phyloP scores from a whole-genome alignment of 2,797 vertebrate species.

The Aulostomus chinensis region DNA sequence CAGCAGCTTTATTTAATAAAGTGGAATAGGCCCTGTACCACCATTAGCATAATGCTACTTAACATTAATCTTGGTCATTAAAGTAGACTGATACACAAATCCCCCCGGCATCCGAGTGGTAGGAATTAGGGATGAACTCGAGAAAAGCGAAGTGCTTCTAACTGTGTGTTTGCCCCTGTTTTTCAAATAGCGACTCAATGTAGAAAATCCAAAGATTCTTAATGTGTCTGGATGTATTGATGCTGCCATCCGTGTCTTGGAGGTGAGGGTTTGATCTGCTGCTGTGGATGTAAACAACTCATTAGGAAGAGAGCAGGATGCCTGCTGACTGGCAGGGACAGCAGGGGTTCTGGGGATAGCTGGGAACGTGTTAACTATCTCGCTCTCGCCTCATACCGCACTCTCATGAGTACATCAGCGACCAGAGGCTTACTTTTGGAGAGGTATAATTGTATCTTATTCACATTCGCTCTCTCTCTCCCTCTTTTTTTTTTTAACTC shows the following conservation, averaged over 20 bases:
- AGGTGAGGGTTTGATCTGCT: slow-evolving; percentile 70
- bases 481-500: slow-evolving; percentile 33
- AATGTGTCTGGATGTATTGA: slow-evolving; percentile 57
- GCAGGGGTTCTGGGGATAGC: slow-evolving; percentile 58
- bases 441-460: slow-evolving; percentile 45
- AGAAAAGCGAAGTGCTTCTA: slow-evolving; percentile 29
- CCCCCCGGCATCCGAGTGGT: slow-evolving; percentile 53
- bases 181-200: too few relatives aligned
- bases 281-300: slow-evolving; percentile 76
- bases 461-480: slow-evolving; percentile 17
- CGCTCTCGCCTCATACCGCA: slow-evolving; percentile 21
- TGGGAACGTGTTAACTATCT: slow-evolving; percentile 55
- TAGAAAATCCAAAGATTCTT: slow-evolving; percentile 27
- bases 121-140: slow-evolving; percentile 55
- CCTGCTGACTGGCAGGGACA: slow-evolving; percentile 68
- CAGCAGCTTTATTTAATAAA: slow-evolving; percentile 88
- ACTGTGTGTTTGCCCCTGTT: slow-evolving; percentile 42
- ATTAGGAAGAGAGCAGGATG: slow-evolving; percentile 67
- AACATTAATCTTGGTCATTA: slow-evolving; percentile 84
- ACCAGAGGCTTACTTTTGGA: slow-evolving; percentile 42
- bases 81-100: slow-evolving; percentile 79
- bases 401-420: slow-evolving; percentile 62
- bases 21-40: slow-evolving; percentile 74
- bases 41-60: slow-evolving; percentile 82
- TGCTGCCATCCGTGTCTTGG: slow-evolving; percentile 47